phyloP scores from a whole-genome alignment of 2,888 invertebrate genomes.

The Diplazon laetatorius region DNA sequence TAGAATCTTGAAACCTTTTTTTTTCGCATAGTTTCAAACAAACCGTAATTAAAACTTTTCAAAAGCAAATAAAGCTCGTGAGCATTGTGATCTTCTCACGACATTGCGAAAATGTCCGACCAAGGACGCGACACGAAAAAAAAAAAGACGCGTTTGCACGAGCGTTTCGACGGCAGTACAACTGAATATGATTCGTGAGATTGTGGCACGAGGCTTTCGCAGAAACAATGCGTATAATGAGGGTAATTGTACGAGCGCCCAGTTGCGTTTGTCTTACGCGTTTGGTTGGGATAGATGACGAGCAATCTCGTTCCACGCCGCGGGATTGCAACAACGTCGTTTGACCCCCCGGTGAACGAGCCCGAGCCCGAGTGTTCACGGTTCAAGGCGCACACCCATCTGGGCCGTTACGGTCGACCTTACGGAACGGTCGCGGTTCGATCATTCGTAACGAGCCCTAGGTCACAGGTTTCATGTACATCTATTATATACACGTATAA shows the following conservation, averaged over 20 bases:
- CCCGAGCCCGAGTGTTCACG: slow-evolving; percentile 56
- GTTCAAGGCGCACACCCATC: slow-evolving; percentile 66
- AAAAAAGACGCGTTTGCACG: not conserved
- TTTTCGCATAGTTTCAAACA: no score
- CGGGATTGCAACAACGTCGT: slow-evolving; percentile 46
- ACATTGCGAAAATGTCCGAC: not conserved
- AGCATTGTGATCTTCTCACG: not conserved
- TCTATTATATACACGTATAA: not conserved
- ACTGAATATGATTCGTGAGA: slow-evolving; percentile 32
- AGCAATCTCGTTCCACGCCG: slow-evolving; percentile 27
- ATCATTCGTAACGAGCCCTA: slow-evolving; percentile 70
- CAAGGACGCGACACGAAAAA: slow-evolving; percentile 3
- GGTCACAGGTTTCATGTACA: slow-evolving; percentile 45
- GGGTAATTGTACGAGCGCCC: slow-evolving; percentile 48
- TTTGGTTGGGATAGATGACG: slow-evolving; percentile 41
- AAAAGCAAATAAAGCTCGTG: no score
- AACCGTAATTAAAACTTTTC: no score
- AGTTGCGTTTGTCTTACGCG: slow-evolving; percentile 11
- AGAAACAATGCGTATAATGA: slow-evolving; percentile 57
- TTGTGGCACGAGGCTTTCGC: slow-evolving; percentile 35
- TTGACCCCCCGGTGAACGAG: slow-evolving; percentile 50
- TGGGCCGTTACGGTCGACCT: slow-evolving; percentile 73
- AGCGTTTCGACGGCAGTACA: not conserved
- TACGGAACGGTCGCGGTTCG: slow-evolving; percentile 71
- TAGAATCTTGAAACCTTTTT: no score